A percentile compares a stretch with the other conserved stretches of the same genome.
Conservation (phyloP, 2,888 invertebrate species). For the Folsomia candida region DNA sequence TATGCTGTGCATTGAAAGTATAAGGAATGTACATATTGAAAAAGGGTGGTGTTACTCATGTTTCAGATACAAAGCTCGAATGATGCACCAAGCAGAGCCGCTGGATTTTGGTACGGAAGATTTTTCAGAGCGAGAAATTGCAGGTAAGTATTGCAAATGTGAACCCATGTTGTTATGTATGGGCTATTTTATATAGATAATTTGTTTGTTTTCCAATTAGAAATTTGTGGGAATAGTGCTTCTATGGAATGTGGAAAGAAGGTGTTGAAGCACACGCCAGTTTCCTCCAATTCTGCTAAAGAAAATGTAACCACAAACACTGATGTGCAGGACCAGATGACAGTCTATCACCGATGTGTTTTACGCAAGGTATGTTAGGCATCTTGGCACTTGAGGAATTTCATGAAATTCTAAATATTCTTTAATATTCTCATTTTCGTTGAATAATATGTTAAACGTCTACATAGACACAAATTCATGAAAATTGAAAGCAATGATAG, state of each 20-base stretch:
- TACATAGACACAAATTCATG: too few species aligned
- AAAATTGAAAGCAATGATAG: too few species aligned
- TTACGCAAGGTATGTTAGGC: conserved; percentile 28
- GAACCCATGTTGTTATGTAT: too few species aligned
- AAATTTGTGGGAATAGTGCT: conserved; percentile 36
- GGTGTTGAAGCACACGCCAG: conserved; percentile 19
- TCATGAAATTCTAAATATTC: too few species aligned
- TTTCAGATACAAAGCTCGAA: neutral
- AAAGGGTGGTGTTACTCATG: too few species aligned
- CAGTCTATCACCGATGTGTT: conserved; percentile 16
- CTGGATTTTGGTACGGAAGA: neutral
- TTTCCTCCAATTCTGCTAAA: conserved; percentile 5
- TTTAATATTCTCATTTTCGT: too few species aligned
- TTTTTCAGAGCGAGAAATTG: neutral
- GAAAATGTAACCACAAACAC: neutral
- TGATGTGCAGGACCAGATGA: conserved; percentile 15
- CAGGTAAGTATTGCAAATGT: conserved; percentile 5
- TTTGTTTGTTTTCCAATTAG: conserved; percentile 19
- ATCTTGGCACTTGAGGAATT: too few species aligned
- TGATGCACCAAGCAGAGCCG: neutral
- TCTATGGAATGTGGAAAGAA: conserved; percentile 38
- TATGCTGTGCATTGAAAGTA: too few species aligned
- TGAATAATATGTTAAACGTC: too few species aligned
- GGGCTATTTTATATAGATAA: too few species aligned
- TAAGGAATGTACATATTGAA: too few species aligned